Conservation (phyloP, 2,797 vertebrate species). For the Spatula versicolor region DNA sequence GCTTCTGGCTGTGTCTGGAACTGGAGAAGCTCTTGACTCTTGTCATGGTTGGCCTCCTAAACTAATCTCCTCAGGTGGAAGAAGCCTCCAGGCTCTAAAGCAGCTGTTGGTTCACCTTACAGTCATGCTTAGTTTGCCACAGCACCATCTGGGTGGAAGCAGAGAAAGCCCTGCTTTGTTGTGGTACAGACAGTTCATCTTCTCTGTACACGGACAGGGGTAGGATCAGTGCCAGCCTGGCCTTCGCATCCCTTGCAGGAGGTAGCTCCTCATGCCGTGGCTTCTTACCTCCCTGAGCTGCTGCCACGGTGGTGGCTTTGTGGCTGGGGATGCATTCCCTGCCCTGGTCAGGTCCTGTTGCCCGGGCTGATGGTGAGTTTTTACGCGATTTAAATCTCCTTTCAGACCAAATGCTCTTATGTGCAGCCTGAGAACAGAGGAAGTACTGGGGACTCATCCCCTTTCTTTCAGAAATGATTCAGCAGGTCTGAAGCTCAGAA, state of each 20-base stretch:
- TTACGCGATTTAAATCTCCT: background rate
- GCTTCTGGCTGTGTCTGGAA: background rate
- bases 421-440: background rate
- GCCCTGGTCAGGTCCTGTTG: background rate
- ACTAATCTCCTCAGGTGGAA: background rate
- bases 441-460: background rate
- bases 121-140: background rate
- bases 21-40: background rate
- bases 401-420: background rate
- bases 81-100: background rate
- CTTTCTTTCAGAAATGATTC: background rate
- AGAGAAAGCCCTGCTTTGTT: background rate
- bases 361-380: background rate
- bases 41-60: background rate
- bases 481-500: background rate
- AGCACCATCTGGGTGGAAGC: background rate
- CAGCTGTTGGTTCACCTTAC: background rate
- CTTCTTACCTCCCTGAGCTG: background rate
- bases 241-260: background rate
- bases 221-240: background rate
- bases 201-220: background rate
- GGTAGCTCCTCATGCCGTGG: background rate
- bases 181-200: background rate
- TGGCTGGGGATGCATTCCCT: background rate
- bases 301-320: background rate